Conservation (phyloP, 2,797 vertebrate genomes). For the Tenualosa thibaudeaui region DNA sequence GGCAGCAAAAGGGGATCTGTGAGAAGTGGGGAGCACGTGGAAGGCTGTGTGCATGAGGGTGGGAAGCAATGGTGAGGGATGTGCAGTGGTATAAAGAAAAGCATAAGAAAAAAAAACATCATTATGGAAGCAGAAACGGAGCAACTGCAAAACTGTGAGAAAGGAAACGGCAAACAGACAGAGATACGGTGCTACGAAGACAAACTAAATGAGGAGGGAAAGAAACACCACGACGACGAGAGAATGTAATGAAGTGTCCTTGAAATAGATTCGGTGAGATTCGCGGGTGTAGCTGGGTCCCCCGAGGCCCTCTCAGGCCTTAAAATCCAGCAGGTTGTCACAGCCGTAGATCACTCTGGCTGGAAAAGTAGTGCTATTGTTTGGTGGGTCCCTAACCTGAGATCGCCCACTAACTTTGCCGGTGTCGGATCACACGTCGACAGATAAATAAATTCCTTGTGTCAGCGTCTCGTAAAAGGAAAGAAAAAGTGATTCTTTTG, state of each 20-base stretch:
- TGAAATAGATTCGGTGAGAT: slow-evolving; percentile 5
- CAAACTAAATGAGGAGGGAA: neutral
- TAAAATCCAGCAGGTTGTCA: slow-evolving; percentile 42
- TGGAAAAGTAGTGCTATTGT: slow-evolving; percentile 58
- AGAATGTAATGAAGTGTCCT: slow-evolving; percentile 6
- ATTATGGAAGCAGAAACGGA: neutral
- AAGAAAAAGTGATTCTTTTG: slow-evolving; percentile 54
- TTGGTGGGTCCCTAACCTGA: slow-evolving; percentile 46
- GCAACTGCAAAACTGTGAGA: neutral
- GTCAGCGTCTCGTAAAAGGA: slow-evolving; percentile 55
- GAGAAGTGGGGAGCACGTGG: neutral
- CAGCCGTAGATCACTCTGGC: slow-evolving; percentile 54
- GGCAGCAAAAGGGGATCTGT: neutral
- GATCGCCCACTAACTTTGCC: slow-evolving; percentile 9
- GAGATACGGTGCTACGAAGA: neutral
- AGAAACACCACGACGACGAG: neutral
- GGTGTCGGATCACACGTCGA: slow-evolving; percentile 38
- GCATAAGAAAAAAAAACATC: neutral
- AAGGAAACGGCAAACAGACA: neutral
- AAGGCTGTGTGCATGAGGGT: neutral
- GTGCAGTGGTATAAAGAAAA: neutral
- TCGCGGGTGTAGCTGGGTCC: neutral
- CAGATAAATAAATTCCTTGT: slow-evolving; percentile 63
- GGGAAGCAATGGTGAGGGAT: neutral
- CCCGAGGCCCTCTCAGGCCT: slow-evolving; percentile 32